Conservation (phyloP, 1,140 invertebrate species). For the Cydia amplana region DNA sequence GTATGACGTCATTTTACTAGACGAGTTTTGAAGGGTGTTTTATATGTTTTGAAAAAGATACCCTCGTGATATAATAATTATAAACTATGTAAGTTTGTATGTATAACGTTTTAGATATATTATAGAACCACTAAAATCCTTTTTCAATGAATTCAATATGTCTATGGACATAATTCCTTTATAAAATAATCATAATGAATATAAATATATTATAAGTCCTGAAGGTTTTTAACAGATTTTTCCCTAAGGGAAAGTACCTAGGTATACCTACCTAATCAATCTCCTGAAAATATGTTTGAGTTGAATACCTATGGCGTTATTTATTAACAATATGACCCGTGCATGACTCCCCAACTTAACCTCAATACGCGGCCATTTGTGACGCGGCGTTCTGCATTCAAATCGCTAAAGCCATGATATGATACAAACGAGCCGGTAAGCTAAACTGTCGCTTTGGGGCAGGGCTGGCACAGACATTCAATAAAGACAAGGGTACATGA, state of each 20-base stretch:
- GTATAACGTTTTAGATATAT: no score
- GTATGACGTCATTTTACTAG: no score
- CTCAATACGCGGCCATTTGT: constrained; percentile 16
- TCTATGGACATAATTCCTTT: no score
- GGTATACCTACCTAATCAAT: background rate
- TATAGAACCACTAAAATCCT: no score
- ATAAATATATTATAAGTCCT: background rate
- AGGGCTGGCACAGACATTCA: constrained; percentile 38
- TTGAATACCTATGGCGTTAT: background rate
- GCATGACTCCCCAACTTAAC: constrained; percentile 21
- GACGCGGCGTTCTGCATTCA: constrained; percentile 26
- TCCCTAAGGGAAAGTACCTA: background rate
- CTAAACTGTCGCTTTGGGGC: constrained; percentile 41
- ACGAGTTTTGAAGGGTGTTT: no score
- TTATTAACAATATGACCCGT: background rate
- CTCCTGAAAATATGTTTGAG: background rate
- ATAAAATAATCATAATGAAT: no score
- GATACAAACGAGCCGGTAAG: constrained; percentile 44
- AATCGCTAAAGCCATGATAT: constrained; percentile 37
- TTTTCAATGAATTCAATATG: no score
- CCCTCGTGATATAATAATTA: no score
- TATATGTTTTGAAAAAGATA: no score
- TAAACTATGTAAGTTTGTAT: no score
- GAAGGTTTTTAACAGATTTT: background rate
- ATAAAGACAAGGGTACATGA: no score